Conservation (phyloP, 2,888 invertebrate genomes). For the Troides aeacus region DNA sequence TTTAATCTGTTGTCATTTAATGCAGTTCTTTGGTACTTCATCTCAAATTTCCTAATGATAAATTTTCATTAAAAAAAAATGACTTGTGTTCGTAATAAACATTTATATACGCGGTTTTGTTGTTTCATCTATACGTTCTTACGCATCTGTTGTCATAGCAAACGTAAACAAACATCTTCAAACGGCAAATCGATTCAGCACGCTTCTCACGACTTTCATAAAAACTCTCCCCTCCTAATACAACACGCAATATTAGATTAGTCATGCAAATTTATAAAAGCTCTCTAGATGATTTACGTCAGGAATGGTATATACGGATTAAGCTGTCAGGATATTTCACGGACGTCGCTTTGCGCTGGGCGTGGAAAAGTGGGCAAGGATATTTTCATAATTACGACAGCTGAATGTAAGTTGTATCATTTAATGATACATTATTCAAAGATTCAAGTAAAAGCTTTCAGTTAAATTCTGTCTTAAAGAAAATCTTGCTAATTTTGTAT, state of each 20-base stretch:
- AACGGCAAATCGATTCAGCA: conserved; percentile 20
- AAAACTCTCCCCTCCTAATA: conserved; percentile 17
- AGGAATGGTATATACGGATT: conserved; percentile 44
- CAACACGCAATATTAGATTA: conserved; percentile 43
- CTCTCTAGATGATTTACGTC: conserved; percentile 36
- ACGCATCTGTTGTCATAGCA: background rate
- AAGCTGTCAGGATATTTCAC: conserved; percentile 53
- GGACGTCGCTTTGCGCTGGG: conserved; percentile 38
- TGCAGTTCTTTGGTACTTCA: too few species aligned
- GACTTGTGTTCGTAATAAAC: too few species aligned
- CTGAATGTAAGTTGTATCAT: background rate
- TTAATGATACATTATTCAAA: background rate
- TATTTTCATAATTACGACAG: conserved; percentile 33
- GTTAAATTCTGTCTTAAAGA: too few species aligned
- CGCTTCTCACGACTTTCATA: conserved; percentile 23
- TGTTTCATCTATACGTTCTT: background rate
- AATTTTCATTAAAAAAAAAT: too few species aligned
- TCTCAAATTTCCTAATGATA: too few species aligned
- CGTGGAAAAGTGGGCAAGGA: conserved; percentile 38
- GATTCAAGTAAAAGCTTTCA: too few species aligned
- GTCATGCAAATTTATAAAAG: conserved; percentile 46
- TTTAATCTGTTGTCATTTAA: too few species aligned
- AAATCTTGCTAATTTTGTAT: too few species aligned
- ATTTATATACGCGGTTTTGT: too few species aligned
- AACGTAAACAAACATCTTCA: conserved; percentile 10